phyloP scores from a whole-genome alignment of 2,113 vertebrate species.

The Vimba vimba region DNA sequence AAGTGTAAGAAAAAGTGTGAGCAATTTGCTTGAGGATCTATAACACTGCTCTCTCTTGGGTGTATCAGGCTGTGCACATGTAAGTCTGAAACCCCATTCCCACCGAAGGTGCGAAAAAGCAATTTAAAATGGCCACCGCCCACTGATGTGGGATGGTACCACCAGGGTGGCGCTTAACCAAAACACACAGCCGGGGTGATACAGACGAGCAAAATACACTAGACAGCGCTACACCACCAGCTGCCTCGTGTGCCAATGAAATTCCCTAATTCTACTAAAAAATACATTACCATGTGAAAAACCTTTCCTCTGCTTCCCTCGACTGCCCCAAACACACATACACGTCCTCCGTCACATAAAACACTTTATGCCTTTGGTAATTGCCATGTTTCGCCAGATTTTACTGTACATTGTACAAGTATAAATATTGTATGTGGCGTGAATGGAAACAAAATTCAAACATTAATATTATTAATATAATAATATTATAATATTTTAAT shows the following conservation, averaged over 20 bases:
- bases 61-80: not conserved
- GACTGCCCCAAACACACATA: not conserved
- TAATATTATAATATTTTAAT: too few relatives aligned
- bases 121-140: slow-evolving; percentile 38
- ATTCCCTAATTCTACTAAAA: slow-evolving; percentile 21
- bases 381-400: not conserved
- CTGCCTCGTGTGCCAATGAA: not conserved
- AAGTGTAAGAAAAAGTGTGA: slow-evolving; percentile 29
- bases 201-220: not conserved
- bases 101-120: slow-evolving; percentile 51
- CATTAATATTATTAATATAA: not conserved
- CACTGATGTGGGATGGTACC: slow-evolving; percentile 33
- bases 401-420: not conserved
- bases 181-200: slow-evolving; percentile 21
- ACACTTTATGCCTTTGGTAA: not conserved
- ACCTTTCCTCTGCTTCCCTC: not conserved
- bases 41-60: not conserved
- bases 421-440: not conserved
- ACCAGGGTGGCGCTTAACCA: slow-evolving; percentile 39
- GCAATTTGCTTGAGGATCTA: not conserved
- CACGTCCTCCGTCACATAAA: not conserved
- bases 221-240: not conserved
- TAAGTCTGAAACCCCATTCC: slow-evolving; percentile 25
- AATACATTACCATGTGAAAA: not conserved
- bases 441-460: not conserved